A percentile compares a stretch with the other conserved stretches of the same genome.
Conservation (phyloP, 2,797 vertebrate genomes). For the Sebastes alutus region DNA sequence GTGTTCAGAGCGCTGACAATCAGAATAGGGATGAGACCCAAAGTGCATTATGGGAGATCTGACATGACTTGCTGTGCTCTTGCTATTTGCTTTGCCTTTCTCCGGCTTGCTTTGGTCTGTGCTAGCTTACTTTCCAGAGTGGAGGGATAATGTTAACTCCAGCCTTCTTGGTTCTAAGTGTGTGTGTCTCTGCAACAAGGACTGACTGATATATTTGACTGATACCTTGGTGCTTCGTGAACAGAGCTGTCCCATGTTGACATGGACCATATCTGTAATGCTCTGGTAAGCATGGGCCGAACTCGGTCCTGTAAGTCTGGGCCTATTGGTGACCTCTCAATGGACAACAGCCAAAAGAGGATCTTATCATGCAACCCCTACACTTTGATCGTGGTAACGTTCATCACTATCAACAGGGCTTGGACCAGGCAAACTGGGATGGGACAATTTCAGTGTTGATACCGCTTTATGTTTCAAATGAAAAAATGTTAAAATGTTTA, state of each 20-base stretch:
- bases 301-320: constrained; percentile 36
- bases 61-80: constrained; percentile 76
- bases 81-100: constrained; percentile 75
- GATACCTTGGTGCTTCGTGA: constrained; percentile 75
- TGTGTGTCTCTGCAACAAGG: constrained; percentile 60
- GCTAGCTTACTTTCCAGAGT: constrained; percentile 70
- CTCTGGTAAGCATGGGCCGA: constrained; percentile 55
- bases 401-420: constrained; percentile 65
- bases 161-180: constrained; percentile 60
- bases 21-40: constrained; percentile 76
- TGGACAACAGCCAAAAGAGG: constrained; percentile 46
- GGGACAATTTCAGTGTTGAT: constrained; percentile 71
- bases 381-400: constrained; percentile 57
- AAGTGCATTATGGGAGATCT: constrained; percentile 79
- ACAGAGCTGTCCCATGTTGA: constrained; percentile 66
- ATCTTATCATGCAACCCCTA: constrained; percentile 63
- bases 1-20: constrained; percentile 87
- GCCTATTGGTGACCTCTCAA: constrained; percentile 52
- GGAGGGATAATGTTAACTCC: constrained; percentile 56
- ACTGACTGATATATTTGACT: constrained; percentile 56
- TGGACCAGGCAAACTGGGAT: constrained; percentile 68
- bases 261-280: constrained; percentile 65
- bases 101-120: constrained; percentile 76
- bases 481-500: constrained; percentile 73
- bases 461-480: constrained; percentile 71